Evolutionary conservation across 2,888 invertebrate species (phyloP).

Genomic region (Dusona sp.): DNA sequence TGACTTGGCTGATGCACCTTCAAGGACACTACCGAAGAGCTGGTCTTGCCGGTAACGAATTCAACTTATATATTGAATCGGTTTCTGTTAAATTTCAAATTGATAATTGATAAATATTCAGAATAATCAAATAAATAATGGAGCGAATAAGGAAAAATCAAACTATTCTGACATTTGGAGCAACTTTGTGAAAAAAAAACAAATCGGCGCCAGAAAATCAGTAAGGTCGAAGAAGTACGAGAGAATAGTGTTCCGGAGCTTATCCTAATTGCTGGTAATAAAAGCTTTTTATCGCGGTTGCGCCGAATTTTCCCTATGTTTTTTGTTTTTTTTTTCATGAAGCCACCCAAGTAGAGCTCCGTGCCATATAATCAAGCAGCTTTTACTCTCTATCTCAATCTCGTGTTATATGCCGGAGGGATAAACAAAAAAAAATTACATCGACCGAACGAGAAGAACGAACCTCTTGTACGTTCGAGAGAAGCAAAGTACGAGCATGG

Average conservation of each 20-base stretch:
- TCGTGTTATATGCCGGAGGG: constrained; percentile 64
- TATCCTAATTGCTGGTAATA: constrained; percentile 83
- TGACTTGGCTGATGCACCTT: constrained; percentile 89
- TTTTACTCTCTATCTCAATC: constrained; percentile 49
- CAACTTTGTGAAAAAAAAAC: not conserved
- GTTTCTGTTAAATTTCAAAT: no score
- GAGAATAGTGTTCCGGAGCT: constrained; percentile 70
- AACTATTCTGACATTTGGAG: not conserved
- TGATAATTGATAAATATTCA: not conserved
- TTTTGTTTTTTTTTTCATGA: constrained; percentile 72
- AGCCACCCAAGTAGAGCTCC: constrained; percentile 40
- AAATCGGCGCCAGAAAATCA: constrained; percentile 19
- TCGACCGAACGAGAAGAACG: constrained; percentile 53
- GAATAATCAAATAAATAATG: not conserved
- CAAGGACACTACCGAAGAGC: constrained; percentile 86
- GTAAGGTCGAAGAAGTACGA: constrained; percentile 40
- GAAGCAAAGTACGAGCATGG: constrained; percentile 28
- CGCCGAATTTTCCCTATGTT: constrained; percentile 53
- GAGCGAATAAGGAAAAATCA: not conserved
- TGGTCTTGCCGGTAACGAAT: constrained; percentile 67
- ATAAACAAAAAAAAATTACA: constrained; percentile 62
- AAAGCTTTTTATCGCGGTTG: constrained; percentile 80
- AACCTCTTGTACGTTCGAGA: constrained; percentile 46
- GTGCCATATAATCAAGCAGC: constrained; percentile 47
- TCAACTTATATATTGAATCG: not conserved